Evolutionary conservation across 2,113 vertebrate genomes (phyloP), one percentile per base, ranked within the genome.

Genomic region (Hemibagrus wyckioides): DNA sequence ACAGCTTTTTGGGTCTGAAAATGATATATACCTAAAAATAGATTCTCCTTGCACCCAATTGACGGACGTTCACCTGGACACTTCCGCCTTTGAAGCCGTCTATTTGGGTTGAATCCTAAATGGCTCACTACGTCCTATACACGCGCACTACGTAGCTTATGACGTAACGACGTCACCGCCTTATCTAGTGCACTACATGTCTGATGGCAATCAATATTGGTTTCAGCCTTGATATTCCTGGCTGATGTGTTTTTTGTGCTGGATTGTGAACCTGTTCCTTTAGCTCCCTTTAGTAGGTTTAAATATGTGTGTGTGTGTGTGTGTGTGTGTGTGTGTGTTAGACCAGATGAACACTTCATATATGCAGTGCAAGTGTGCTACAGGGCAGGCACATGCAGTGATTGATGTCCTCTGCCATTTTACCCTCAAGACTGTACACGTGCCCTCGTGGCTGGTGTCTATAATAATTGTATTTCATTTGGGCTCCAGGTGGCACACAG

Each of bases 391-490:
- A 33, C 5, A 1, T 79, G 48, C 48, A n/a, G 44, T 77, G 75
- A 52, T 77, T 14, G 48, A 52, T 77, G 44, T 23, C 28, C 44
- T 52, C 28, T 52, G 41, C 14, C 44, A 52, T 30, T 52, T 79
- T 79, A 52, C 48, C 75, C 75, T 28, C 9, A 15, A 30, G 15
- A 79, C n/a, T 79, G 28, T 30, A 52, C 75, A 54, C 19, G 15
- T 79, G 75, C 75, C 48, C 48, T 33, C 3, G 1, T 79, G 75
- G 48, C 48, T 11, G 21, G 2, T 54, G 48, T 79, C n/a, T 79
- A 30, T 54, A 79, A 79, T 52, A 79, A 52, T 52, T 79, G 48
- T 54, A 79, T 79, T 79, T 79, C 75, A 19, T 79, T 79, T n/a
- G 28, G 14, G 28, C n/a, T 30, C 28, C 3, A 7, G 75, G 75